Evolutionary conservation across 2,888 invertebrate species (phyloP).

Genomic region (Platycnemis pennipes): DNA sequence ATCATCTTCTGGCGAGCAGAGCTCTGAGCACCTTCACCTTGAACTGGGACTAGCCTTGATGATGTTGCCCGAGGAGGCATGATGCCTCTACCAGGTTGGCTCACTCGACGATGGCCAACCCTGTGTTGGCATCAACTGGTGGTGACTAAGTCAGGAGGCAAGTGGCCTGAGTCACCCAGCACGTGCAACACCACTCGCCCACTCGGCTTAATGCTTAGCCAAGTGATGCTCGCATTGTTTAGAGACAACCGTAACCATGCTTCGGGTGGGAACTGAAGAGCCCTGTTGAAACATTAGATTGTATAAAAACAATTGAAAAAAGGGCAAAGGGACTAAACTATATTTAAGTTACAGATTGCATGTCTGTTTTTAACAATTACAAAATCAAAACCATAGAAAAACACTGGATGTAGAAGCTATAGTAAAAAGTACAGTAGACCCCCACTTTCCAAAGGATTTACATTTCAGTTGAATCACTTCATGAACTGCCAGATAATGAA

Average conservation of each 20-base stretch:
- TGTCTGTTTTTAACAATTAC: neutral
- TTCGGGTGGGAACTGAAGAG: conserved; percentile 97
- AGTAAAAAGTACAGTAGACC: too few species aligned
- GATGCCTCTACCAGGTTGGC: conserved; percentile 49
- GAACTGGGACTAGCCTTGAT: neutral
- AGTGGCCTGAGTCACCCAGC: conserved; percentile 94
- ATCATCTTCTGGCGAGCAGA: conserved; percentile 12
- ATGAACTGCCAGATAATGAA: too few species aligned
- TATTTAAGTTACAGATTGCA: neutral
- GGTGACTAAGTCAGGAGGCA: conserved; percentile 86
- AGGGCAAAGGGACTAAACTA: neutral
- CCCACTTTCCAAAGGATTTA: too few species aligned
- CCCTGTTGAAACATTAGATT: conserved; percentile 81
- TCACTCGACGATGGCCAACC: conserved; percentile 53
- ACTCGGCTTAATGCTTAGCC: conserved; percentile 91
- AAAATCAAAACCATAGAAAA: neutral
- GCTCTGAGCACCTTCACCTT: neutral
- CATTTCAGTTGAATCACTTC: too few species aligned
- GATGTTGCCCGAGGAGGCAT: conserved; percentile 17
- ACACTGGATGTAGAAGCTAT: too few species aligned
- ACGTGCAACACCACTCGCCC: conserved; percentile 91
- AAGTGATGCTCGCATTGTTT: conserved; percentile 96
- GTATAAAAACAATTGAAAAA: conserved; percentile 48
- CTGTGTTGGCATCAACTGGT: conserved; percentile 72
- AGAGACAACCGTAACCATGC: conserved; percentile 96